A percentile compares a stretch with the other conserved stretches of the same genome.
phyloP scores from a whole-genome alignment of 2,113 vertebrate species.

The Emydocephalus ijimae region DNA sequence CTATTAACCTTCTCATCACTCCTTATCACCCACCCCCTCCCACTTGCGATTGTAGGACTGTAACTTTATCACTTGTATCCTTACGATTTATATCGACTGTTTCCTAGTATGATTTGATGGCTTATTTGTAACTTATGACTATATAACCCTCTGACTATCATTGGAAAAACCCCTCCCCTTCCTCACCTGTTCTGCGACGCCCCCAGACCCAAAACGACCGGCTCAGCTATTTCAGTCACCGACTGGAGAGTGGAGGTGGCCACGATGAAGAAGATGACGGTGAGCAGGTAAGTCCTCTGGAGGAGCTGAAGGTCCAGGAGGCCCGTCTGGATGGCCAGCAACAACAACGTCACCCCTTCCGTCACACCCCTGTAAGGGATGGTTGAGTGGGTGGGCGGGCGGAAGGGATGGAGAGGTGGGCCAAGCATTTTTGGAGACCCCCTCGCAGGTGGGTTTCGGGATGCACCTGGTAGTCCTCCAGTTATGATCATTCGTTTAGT shows the following conservation, averaged over 20 bases:
- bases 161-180: too few species aligned
- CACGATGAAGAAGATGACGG: slow-evolving; percentile 90
- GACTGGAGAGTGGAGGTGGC: slow-evolving; percentile 85
- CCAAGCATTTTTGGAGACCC: too few species aligned
- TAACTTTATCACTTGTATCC: too few species aligned
- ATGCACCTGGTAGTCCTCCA: not conserved
- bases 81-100: too few species aligned
- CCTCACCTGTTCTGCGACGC: slow-evolving; percentile 80
- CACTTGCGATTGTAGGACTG: too few species aligned
- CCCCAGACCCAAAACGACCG: slow-evolving; percentile 77
- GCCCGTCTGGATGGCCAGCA: slow-evolving; percentile 84
- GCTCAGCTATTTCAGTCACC: slow-evolving; percentile 85
- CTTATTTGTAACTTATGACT: too few species aligned
- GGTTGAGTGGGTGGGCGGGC: not conserved
- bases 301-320: slow-evolving; percentile 80
- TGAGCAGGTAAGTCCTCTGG: slow-evolving; percentile 87
- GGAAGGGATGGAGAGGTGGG: accelerated
- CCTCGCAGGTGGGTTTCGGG: not conserved
- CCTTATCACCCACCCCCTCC: too few species aligned
- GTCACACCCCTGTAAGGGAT: slow-evolving; percentile 76
- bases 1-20: too few species aligned
- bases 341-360: slow-evolving; percentile 80
- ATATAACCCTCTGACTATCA: too few species aligned
- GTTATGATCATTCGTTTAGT: too few species aligned
- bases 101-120: too few species aligned